Base-by-base conservation (phyloP, 2,888 invertebrate species). In the Nomada goodeniana region DNA sequence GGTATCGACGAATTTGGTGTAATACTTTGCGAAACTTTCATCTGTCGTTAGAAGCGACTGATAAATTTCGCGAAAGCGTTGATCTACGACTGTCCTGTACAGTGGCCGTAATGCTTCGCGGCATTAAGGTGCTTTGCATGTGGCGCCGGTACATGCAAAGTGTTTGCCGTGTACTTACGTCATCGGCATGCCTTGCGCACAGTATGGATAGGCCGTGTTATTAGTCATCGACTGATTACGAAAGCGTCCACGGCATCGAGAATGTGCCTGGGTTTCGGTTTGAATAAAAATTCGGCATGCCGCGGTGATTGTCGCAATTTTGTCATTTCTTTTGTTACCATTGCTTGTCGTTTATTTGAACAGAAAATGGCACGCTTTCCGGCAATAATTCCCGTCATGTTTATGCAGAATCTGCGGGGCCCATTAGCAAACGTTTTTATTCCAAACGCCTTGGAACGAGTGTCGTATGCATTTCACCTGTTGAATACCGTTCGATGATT, bases 151-250 rank as follows among this genome's bases (percentile, higher is more conserved):
- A 70, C 71, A 69, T 71, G 57, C 63, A 65, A 76, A 70, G 42
- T 67, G 71, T 76, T 80, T 61, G 68, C 73, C 67, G 26, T 50
- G 71, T 70, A 78, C 85, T 92, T 90, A 91, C 93, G 93, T 93
- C 93, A 93, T 89, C 89, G 90, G 83, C 87, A 84, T 91, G 89
- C 93, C 92, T 84, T 91, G 91, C 91, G 91, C 92, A 92, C 91
- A 92, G 92, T 87, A 89, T 91, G 89, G 89, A 84, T 87, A 85
- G 86, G 89, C 86, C 90, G 86, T 79, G 70, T 70, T 83, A 86
- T 92, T 92, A 92, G 92, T 92, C 92, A 92, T 89, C 89, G 84
- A 68, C 70, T 26, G 70, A 86, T 90, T 90, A 88, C 86, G 86
- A 91, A 90, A 91, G 80, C 82, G 67, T 63, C 57, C 75, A 71